Evolutionary conservation across 2,797 vertebrate species (phyloP), one percentile per base, ranked within the genome.

Genomic region (Tenualosa thibaudeaui): DNA sequence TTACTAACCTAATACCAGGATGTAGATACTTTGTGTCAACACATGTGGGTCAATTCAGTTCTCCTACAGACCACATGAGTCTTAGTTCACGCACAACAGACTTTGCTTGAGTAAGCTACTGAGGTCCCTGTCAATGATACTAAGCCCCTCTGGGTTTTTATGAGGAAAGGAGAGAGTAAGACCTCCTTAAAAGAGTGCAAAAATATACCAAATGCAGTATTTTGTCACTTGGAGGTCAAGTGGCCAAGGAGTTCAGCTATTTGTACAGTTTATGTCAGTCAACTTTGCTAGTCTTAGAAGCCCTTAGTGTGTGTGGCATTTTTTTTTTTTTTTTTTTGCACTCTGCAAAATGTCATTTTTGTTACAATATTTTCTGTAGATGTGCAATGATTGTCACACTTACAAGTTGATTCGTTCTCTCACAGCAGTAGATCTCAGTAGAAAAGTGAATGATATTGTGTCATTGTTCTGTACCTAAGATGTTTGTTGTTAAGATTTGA

Each of bases 361-460:
- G 53, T 90, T 89, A 90, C 91, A 89, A 88, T 90, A 75, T 40
- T 13, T 46, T 46, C 46, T 46, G 46, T 75, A 75, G 68, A 75
- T 91, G 92, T 91, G 92, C 93, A 92, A 95, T 94, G 93, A 93
- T 92, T 62, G n/a, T 75, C 62, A 37, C 65, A 68, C 26, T 53
- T 50, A 82, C 37, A 37, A 81, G 40, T 37, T 75, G 31, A 75
- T 37, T 9, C 31, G 17, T 40, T 19, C 17, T 19, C 31, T 68
- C 8, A 31, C 68, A 15, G 13, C 19, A 17, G 68, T 31, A 43
- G 5, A 19, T 4, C 37, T 40, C 68, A 75, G 5, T 43, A 75
- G 31, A 43, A 12, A 71, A 71, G 65, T 26, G 31, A 75, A 19
- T 75, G 37, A 75, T 37, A 75, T 37, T 65, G 68, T 37, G 31